Evolutionary conservation across 2,113 vertebrate species (phyloP), one percentile per base, ranked within the genome.

Genomic region (Globicephala melas): DNA sequence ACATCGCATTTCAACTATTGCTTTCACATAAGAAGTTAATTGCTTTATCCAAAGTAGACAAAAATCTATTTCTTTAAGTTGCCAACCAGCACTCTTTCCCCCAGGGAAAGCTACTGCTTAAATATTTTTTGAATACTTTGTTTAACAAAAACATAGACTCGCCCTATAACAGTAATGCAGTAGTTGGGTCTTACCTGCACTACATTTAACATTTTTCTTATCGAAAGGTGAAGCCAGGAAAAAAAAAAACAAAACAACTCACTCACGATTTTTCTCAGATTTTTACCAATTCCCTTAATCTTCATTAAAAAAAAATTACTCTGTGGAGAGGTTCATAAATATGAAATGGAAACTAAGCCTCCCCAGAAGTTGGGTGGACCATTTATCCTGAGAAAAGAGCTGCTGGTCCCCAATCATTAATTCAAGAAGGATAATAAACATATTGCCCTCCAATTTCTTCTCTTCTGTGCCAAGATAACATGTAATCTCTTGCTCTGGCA

Each of bases 1-100:
- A 97, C 98, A 96, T 88, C 96, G 98, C 97, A 94, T 95, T 97
- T 98, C 38, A 98, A 70, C 98, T 98, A 99, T 97, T 98, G 98
- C 98, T 98, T 98, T 98, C 71, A 95, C 77, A 95, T 3, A 98
- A 97, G 93, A 94, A 92, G 12, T 83, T 76, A 97, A 97, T 62
- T 94, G 87, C 36, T 96, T 89, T 91, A 97, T 36, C 97, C 97
- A 98, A 98, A 97, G 97, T 84, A 92, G 11, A 55, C 88, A 97
- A 88, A 98, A 97, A 83, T 85, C 95, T 84, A 44, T 74, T 86
- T 93, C 88, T 96, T 79, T 50, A 60, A 91, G 41, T 62, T 90
- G 53, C 50, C 38, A 68, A 68, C 31, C 14, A 36, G 70, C 44
- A 36, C 20, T 92, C 80, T 62, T 93, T 60, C 80, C 80, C 63